Evolutionary conservation across 1,140 invertebrate genomes (phyloP), one percentile per base, ranked within the genome.

Genomic region (Cotesia vestalis): DNA sequence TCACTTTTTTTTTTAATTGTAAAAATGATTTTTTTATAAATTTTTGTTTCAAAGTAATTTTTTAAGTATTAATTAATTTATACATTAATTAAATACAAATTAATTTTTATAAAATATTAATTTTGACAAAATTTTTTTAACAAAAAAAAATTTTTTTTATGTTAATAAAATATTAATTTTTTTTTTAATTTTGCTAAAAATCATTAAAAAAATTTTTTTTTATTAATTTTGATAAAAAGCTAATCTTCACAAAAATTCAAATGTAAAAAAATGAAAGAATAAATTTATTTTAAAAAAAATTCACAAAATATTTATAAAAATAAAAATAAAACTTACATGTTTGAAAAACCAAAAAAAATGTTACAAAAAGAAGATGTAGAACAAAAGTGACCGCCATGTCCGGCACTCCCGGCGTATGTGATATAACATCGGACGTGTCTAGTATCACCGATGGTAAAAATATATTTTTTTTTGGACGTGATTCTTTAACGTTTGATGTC

Each of bases 301-400:
- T 34, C 8, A n/a, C 27, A 35, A 70, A n/a, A 27, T 3, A 57
- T 66, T n/a, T 35, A 20, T 40, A 4, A 11, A 27, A 8, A 11
- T 59, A 55, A 36, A 46, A 12, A 66, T 20, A 27, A 27, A 78
- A 85, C 84, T 85, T 81, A 85, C 84, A 68, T 40, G 75, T 69
- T 38, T 76, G 76, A 59, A 76, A 75, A 60, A 74, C 70, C 34
- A 78, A 69, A 66, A 81, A 38, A 53, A 83, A 61, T 57, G 81
- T 53, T 20, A 83, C 64, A 71, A 80, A 52, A 66, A 80, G 66
- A 66, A 69, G 78, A 75, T 73, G 74, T 78, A 79, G 78, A 75
- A 80, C 77, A 84, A 4, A 55, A 55, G 81, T 85, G 80, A 84
- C 73, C 79, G 84, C 85, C 85, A 86, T 86, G 80, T 85, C 85